Evolutionary conservation across 2,888 invertebrate genomes (phyloP).

Genomic region (Pocota personata): DNA sequence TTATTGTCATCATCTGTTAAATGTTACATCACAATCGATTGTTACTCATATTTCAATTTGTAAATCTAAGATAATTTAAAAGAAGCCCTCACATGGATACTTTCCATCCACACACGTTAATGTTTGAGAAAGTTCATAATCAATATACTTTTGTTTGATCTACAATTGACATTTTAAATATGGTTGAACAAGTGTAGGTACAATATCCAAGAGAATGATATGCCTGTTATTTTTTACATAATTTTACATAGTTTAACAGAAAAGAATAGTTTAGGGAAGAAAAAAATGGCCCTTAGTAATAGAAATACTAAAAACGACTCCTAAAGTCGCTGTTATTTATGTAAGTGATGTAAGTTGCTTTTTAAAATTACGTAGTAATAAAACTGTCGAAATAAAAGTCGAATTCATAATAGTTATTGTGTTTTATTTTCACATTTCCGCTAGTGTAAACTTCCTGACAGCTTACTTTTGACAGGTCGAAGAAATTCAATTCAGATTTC

Average conservation of each 20-base stretch:
- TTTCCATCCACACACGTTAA: neutral
- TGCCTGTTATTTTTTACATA: neutral
- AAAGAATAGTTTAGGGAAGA: neutral
- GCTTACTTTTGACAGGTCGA: too few species aligned
- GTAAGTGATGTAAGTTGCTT: too few species aligned
- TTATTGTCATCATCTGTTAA: neutral
- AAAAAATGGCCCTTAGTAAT: too few species aligned
- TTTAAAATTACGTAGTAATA: too few species aligned
- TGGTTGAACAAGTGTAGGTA: neutral
- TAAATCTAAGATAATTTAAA: conserved; percentile 21
- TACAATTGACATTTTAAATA: neutral
- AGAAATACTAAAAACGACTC: too few species aligned
- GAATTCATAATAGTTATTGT: too few species aligned
- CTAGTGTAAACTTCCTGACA: too few species aligned
- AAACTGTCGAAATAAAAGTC: too few species aligned
- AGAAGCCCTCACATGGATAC: conserved; percentile 10
- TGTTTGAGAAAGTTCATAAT: conserved; percentile 16
- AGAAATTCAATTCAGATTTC: too few species aligned
- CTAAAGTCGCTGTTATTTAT: too few species aligned
- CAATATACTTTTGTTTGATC: conserved; percentile 4
- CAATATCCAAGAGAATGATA: neutral
- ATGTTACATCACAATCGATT: neutral
- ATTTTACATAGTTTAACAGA: neutral
- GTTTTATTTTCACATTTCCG: too few species aligned
- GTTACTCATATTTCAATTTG: conserved; percentile 11